Conservation (phyloP, 2,113 vertebrate species). For the Hylia prasina region DNA sequence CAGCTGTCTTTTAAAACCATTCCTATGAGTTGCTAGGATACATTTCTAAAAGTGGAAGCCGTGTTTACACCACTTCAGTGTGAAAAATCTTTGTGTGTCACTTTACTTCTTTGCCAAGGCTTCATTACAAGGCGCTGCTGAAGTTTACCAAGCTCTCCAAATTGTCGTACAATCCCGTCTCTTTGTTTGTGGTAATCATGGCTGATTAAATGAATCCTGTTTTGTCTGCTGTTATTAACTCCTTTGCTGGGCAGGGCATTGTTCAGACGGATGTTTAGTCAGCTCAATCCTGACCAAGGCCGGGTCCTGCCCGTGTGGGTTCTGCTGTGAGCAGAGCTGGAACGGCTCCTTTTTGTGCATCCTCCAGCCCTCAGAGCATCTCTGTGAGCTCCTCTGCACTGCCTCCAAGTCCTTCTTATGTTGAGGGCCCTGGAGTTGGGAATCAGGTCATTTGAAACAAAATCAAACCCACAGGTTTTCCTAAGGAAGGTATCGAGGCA, state of each 20-base stretch:
- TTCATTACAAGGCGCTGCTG: slow-evolving; percentile 4
- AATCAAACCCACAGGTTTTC: neutral
- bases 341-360: accelerated
- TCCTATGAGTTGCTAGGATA: slow-evolving; percentile 44
- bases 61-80: slow-evolving; percentile 3
- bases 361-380: neutral
- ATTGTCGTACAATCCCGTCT: neutral
- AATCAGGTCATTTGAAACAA: neutral
- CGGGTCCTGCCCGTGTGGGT: neutral
- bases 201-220: neutral
- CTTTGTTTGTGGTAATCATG: slow-evolving; percentile 19
- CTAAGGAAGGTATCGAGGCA: neutral
- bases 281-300: neutral
- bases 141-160: slow-evolving; percentile 10
- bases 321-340: neutral
- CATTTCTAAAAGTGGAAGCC: slow-evolving; percentile 53
- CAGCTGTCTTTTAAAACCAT: slow-evolving; percentile 34
- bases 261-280: neutral
- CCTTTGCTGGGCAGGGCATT: neutral
- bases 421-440: accelerated
- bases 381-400: neutral
- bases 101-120: slow-evolving; percentile 30
- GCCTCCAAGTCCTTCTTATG: neutral
- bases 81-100: slow-evolving; percentile 21
- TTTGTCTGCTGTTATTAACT: neutral